Base-by-base conservation (phyloP, 2,888 invertebrate genomes). In the Fissipunctia ypsillon region DNA sequence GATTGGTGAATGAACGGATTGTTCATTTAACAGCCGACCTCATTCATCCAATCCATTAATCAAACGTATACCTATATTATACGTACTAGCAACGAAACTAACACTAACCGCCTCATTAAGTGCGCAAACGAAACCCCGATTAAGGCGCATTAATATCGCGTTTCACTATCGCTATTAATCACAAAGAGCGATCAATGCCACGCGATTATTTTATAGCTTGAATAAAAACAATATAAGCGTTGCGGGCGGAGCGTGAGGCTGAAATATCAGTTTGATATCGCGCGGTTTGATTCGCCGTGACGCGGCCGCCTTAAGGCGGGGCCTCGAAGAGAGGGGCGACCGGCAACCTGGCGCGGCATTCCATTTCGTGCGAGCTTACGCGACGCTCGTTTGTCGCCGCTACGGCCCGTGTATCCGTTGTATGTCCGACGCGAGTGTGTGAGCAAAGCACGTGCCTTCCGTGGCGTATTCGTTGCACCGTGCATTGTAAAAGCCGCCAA, bases 401-500 rank as follows among this genome's bases (percentile, higher is more conserved):
- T 90, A 91, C 92, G 92, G 94, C 92, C 78, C 88, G 85, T 83
- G 86, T 83, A 85, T 80, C 82, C 87, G 87, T 88, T 88, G 87
- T 85, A 92, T 93, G 92, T 91, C 86, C 90, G 90, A 84, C 90
- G 92, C 91, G 93, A 89, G 94, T 93, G 95, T 91, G 93, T 91
- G 89, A 90, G 85, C 90, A 84, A 88, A 91, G 88, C 91, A 89
- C 92, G 92, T 91, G 93, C 92, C 88, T 88, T 28, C 68, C 82
- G 91, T 89, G 93, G 92, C 92, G 88, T 93, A 91, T 89, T 93
- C 88, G 81, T 89, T 86, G 85, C 87, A 88, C 88, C 92, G 93
- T 93, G 91, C 86, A 85, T 77, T 73, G 76, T 78, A 75, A 87
- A 93, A 96, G 90, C 95, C 96, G 97, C 96, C 98, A 98, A 98